These are phyloP conservation scores for Ichneumoninae sp. DNA, from an alignment of 2,888 invertebrate species.

Conservation along the genomic window DNA sequence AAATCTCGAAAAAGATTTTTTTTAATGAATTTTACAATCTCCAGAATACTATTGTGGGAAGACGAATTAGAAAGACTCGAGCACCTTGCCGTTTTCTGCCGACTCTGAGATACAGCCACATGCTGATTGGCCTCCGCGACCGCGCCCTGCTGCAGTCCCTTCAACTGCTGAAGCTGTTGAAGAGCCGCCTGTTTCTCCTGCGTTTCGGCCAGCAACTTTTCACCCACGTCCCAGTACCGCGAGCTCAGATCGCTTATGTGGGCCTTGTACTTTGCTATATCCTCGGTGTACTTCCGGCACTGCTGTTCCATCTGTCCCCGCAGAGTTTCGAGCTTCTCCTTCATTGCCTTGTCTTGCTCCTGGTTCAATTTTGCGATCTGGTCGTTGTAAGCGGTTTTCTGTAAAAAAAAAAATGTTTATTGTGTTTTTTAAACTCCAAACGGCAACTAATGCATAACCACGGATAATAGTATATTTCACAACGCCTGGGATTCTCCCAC, in stretches of 20 bases:
- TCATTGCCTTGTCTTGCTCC: constrained; percentile 85
- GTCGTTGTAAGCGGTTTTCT: constrained; percentile 86
- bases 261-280: constrained; percentile 85
- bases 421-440: background rate
- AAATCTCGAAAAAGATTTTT: too few relatives aligned
- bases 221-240: constrained; percentile 88
- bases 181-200: constrained; percentile 86
- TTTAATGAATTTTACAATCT: background rate
- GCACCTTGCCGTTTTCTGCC: constrained; percentile 75
- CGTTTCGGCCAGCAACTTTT: constrained; percentile 86
- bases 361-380: constrained; percentile 86
- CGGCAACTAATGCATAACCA: background rate
- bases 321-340: constrained; percentile 85
- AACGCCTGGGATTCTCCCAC: too few relatives aligned
- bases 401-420: background rate
- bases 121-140: constrained; percentile 48
- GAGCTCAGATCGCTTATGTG: constrained; percentile 86
- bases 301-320: constrained; percentile 79
- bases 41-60: background rate
- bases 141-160: constrained; percentile 52
- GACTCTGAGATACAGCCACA: constrained; percentile 51
- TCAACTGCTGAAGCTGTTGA: constrained; percentile 79
- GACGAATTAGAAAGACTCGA: constrained; percentile 20
- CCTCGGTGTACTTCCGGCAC: constrained; percentile 80
- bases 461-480: too few relatives aligned